A percentile compares a stretch with the other conserved stretches of the same genome.
phyloP scores from a whole-genome alignment of 2,888 invertebrate genomes.

The Erebia palarica region DNA sequence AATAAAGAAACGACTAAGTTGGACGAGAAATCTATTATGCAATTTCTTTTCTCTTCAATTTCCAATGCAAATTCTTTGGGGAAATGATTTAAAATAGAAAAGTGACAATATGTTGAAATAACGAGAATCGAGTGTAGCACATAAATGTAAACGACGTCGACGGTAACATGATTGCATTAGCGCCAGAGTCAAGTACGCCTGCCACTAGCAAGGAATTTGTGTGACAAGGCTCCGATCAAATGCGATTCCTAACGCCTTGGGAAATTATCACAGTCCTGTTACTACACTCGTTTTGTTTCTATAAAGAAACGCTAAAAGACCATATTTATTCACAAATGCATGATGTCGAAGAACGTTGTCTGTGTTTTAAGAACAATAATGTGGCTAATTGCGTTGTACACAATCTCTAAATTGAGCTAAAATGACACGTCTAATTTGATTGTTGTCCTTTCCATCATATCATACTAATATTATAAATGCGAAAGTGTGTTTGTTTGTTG shows the following conservation, averaged over 20 bases:
- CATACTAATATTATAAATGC: too few species aligned
- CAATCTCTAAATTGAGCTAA: too few species aligned
- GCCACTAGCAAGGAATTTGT: slow-evolving; percentile 22
- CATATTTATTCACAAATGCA: slow-evolving; percentile 5
- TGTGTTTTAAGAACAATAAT: not conserved
- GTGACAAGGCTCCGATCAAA: slow-evolving; percentile 33
- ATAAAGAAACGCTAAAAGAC: not conserved
- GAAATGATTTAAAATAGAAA: slow-evolving; percentile 19
- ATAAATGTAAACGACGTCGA: slow-evolving; percentile 40
- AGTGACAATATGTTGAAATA: slow-evolving; percentile 27
- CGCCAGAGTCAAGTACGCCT: slow-evolving; percentile 14
- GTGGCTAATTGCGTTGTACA: too few species aligned
- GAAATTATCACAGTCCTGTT: slow-evolving; percentile 67
- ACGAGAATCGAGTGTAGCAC: slow-evolving; percentile 19
- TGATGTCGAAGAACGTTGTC: not conserved
- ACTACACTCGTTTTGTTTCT: slow-evolving; percentile 22
- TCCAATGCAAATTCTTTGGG: slow-evolving; percentile 2
- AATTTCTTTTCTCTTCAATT: not conserved
- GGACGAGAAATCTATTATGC: not conserved
- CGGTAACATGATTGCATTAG: slow-evolving; percentile 57
- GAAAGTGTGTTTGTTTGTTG: too few species aligned
- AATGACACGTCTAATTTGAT: too few species aligned
- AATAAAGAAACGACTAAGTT: not conserved
- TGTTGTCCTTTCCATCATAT: too few species aligned
- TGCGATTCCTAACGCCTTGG: slow-evolving; percentile 58